Evolutionary conservation across 2,113 vertebrate species (phyloP).

Genomic region (Isurus oxyrinchus): DNA sequence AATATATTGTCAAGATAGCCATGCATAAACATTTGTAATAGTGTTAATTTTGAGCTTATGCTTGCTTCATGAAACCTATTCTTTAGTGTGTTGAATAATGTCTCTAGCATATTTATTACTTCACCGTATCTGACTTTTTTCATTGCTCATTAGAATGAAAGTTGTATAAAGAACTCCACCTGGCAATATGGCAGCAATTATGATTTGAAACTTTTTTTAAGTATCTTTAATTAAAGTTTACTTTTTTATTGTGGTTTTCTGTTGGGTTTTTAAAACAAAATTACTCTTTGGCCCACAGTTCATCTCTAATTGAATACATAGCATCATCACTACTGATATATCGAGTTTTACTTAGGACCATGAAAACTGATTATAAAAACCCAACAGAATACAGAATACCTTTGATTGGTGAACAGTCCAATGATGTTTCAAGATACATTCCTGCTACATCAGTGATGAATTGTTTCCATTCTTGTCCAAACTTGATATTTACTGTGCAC

Average conservation of each 20-base stretch:
- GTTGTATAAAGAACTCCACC: constrained; percentile 12
- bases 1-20: constrained; percentile 22
- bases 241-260: constrained; percentile 2
- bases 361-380: neutral
- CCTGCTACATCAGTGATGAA: neutral
- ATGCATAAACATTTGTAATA: constrained; percentile 23
- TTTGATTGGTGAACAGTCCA: neutral
- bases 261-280: neutral
- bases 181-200: constrained; percentile 7
- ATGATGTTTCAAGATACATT: neutral
- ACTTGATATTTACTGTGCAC: neutral
- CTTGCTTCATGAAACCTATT: constrained; percentile 5
- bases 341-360: neutral
- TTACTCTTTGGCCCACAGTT: neutral
- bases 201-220: neutral
- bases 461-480: neutral
- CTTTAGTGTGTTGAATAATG: neutral
- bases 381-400: neutral
- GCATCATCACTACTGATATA: neutral
- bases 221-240: constrained; percentile 26
- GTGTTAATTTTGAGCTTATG: constrained; percentile 26
- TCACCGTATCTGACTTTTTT: neutral
- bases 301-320: neutral
- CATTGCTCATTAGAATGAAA: constrained; percentile 9
- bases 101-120: constrained; percentile 24